Evolutionary conservation across 2,888 invertebrate genomes (phyloP).

Genomic region (Meloe dianella): DNA sequence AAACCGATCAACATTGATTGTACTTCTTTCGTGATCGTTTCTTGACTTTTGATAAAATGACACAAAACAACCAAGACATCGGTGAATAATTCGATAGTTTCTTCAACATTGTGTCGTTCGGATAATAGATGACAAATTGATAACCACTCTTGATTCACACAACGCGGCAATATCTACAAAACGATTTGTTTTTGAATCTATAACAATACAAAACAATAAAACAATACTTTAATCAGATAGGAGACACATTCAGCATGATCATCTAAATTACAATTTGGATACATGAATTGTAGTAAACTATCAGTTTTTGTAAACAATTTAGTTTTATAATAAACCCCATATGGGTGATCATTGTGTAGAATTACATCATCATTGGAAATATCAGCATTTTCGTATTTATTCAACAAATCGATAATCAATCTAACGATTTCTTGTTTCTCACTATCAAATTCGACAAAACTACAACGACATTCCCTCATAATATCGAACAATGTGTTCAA

Average conservation of each 20-base stretch:
- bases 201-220: constrained; percentile 6
- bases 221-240: constrained; percentile 44
- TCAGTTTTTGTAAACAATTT: constrained; percentile 13
- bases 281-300: constrained; percentile 32
- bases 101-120: constrained; percentile 35
- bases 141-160: constrained; percentile 51
- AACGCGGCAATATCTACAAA: constrained; percentile 48
- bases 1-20: constrained; percentile 39
- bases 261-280: constrained; percentile 35
- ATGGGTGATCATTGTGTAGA: constrained; percentile 27
- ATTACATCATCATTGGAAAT: constrained; percentile 24
- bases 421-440: constrained; percentile 44
- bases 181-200: background rate
- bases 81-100: constrained; percentile 44
- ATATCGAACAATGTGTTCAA: constrained; percentile 40
- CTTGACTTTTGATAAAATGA: constrained; percentile 47
- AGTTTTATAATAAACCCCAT: constrained; percentile 31
- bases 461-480: constrained; percentile 45
- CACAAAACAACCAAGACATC: constrained; percentile 50
- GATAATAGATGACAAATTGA: constrained; percentile 43
- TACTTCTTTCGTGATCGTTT: constrained; percentile 31
- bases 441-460: constrained; percentile 46
- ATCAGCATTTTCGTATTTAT: background rate
- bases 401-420: constrained; percentile 37
- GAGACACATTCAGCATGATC: constrained; percentile 41